Conservation (phyloP, 2,113 vertebrate species). For the Hippopotamus amphibius region DNA sequence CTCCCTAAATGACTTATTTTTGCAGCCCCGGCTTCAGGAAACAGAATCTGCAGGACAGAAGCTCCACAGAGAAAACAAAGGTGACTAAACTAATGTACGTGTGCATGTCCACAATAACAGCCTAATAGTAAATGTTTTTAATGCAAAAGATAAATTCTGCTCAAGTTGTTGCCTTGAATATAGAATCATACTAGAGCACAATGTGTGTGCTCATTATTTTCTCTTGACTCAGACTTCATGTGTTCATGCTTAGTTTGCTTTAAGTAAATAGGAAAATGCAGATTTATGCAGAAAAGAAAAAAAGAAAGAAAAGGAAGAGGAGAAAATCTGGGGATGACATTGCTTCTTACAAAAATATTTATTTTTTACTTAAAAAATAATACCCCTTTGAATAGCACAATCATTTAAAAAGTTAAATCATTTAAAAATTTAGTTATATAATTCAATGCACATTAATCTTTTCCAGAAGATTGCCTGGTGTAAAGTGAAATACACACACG, state of each 20-base stretch:
- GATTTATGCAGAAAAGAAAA: background rate
- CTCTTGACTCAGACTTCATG: background rate
- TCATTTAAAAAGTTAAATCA: constrained; percentile 12
- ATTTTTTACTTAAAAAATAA: constrained; percentile 25
- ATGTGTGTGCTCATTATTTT: background rate
- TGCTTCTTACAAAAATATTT: background rate
- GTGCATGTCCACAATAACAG: background rate
- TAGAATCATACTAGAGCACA: background rate
- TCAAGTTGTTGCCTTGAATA: background rate
- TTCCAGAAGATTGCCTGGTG: background rate
- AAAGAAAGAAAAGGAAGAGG: background rate
- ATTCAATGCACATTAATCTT: constrained; percentile 1
- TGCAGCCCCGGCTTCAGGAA: background rate
- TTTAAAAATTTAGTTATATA: constrained; percentile 15
- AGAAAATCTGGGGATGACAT: background rate
- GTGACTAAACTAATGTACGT: rapidly evolving
- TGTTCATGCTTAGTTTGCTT: background rate
- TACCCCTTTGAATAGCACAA: background rate
- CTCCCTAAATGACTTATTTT: background rate
- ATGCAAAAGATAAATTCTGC: background rate
- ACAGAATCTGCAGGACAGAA: background rate
- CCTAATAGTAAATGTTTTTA: background rate
- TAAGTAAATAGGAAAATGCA: constrained; percentile 30
- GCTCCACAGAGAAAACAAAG: background rate
- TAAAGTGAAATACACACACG: background rate